A percentile compares a stretch with the other conserved stretches of the same genome.
These are phyloP conservation scores for Blastobasis lacticolella DNA, from an alignment of 2,888 invertebrate species.

Conservation along the genomic window DNA sequence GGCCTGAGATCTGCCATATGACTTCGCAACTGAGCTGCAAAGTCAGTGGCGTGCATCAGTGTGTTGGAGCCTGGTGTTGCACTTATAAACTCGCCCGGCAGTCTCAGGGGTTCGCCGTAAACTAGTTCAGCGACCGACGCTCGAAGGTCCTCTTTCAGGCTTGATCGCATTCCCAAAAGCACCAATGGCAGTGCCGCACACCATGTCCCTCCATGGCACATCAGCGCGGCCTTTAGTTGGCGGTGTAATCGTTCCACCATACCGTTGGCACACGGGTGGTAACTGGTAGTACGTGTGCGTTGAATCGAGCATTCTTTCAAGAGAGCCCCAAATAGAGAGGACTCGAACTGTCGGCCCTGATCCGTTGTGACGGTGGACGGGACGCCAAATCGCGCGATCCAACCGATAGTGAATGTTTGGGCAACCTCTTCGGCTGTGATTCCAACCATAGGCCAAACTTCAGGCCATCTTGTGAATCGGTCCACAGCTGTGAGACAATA, in stretches of 20 bases:
- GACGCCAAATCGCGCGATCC: constrained; percentile 46
- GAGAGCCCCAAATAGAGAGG: constrained; percentile 13
- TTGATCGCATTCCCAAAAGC: constrained; percentile 14
- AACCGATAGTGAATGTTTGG: constrained; percentile 28
- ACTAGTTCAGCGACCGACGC: constrained; percentile 15
- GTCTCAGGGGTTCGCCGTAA: constrained; percentile 17
- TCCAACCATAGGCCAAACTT: constrained; percentile 30
- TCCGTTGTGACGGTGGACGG: constrained; percentile 25
- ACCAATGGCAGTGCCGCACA: constrained; percentile 11
- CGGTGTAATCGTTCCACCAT: constrained; percentile 15
- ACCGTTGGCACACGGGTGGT: constrained; percentile 18
- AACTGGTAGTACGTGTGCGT: constrained; percentile 14
- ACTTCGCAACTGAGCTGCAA: too few species aligned
- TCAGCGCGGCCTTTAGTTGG: constrained; percentile 24
- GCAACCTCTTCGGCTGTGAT: constrained; percentile 37
- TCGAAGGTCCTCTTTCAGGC: constrained; percentile 14
- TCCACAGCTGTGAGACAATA: constrained; percentile 23
- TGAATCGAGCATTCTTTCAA: constrained; percentile 4
- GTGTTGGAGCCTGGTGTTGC: too few species aligned
- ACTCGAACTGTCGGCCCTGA: constrained; percentile 29
- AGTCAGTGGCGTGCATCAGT: too few species aligned
- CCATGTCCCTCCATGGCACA: constrained; percentile 17
- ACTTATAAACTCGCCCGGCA: constrained; percentile 16
- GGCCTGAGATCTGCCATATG: too few species aligned
- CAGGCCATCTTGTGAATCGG: constrained; percentile 11